phyloP scores from a whole-genome alignment of 2,113 vertebrate genomes.

The Passer domesticus region DNA sequence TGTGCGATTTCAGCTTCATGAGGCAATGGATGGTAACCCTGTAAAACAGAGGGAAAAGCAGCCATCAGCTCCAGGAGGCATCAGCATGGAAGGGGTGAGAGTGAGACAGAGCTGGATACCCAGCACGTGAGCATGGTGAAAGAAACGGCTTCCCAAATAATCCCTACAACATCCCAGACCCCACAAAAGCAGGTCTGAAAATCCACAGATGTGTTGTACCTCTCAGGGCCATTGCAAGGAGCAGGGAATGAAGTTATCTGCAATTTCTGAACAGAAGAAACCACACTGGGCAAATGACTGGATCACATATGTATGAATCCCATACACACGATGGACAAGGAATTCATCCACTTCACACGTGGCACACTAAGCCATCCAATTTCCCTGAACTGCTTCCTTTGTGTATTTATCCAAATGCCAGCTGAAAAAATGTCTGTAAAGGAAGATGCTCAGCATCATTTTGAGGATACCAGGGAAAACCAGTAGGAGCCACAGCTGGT shows the following conservation, averaged over 20 bases:
- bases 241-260: background rate
- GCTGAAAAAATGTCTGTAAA: background rate
- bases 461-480: background rate
- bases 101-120: background rate
- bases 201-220: background rate
- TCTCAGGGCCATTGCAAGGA: rapidly evolving
- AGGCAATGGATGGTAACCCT: slow-evolving; percentile 90
- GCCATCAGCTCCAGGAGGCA: background rate
- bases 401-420: background rate
- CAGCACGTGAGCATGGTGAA: rapidly evolving
- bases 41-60: background rate
- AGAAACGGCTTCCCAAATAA: background rate
- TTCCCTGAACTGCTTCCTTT: background rate
- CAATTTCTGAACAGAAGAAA: background rate
- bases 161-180: background rate
- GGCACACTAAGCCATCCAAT: background rate
- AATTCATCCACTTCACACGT: background rate
- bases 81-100: rapidly evolving
- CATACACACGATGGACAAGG: rapidly evolving
- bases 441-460: background rate
- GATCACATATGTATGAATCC: rapidly evolving
- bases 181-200: background rate
- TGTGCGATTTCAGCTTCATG: slow-evolving; percentile 95
- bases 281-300: rapidly evolving
- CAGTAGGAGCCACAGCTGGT: background rate